Evolutionary conservation across 2,888 invertebrate species (phyloP).

Genomic region (Tenodera sinensis): DNA sequence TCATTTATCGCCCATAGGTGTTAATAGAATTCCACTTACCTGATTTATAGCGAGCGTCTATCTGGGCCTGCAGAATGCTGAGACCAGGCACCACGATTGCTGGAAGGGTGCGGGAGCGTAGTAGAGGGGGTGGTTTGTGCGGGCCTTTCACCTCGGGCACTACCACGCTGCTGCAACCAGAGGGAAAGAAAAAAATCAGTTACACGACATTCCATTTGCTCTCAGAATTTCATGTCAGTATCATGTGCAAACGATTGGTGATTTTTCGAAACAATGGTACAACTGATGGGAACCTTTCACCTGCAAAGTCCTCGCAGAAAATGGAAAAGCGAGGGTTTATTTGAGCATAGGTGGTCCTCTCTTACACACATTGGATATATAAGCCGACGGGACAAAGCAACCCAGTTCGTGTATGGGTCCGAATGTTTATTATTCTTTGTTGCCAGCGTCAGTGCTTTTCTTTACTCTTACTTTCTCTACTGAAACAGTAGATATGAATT

Average conservation of each 20-base stretch:
- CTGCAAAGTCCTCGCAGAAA: too few relatives aligned
- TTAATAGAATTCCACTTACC: conserved; percentile 39
- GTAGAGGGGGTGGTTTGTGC: conserved; percentile 65
- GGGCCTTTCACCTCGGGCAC: conserved; percentile 32
- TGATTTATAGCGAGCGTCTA: conserved; percentile 62
- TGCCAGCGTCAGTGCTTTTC: too few relatives aligned
- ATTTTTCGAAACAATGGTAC: not conserved
- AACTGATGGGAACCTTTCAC: not conserved
- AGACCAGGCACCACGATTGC: conserved; percentile 85
- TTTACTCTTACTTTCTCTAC: too few relatives aligned
- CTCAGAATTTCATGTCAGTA: not conserved
- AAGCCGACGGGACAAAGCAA: too few relatives aligned
- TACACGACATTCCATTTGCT: not conserved
- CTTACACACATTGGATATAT: too few relatives aligned
- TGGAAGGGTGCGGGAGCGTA: conserved; percentile 81
- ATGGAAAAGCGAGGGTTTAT: too few relatives aligned
- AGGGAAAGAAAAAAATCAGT: not conserved
- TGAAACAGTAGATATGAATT: too few relatives aligned
- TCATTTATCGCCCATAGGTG: too few relatives aligned
- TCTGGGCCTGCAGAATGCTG: conserved; percentile 75
- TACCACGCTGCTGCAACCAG: conserved; percentile 8
- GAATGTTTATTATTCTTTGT: too few relatives aligned
- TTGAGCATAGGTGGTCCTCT: too few relatives aligned
- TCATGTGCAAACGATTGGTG: not conserved
- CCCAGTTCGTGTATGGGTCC: too few relatives aligned